Percentiles rank a stretch among this genome's conserved stretches.
Conservation (phyloP, 2,113 vertebrate genomes). For the Paradisaea rubra region DNA sequence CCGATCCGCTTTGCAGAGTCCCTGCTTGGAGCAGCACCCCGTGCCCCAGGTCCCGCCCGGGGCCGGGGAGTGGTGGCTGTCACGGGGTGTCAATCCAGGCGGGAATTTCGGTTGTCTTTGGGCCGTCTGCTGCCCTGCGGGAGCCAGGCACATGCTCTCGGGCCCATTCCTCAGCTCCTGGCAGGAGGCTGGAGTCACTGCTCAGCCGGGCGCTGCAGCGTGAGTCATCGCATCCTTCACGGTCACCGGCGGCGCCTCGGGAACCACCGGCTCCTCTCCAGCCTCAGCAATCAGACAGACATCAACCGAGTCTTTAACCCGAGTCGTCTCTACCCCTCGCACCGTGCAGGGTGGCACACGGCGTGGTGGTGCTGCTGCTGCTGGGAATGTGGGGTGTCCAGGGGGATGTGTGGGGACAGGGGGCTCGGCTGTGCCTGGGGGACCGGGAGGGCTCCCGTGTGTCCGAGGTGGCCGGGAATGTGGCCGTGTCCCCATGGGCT, state of each 20-base stretch:
- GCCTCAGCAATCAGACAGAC: not conserved
- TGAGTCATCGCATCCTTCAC: not conserved
- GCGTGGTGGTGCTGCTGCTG: accelerated
- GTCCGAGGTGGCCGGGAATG: accelerated
- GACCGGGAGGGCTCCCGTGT: not conserved
- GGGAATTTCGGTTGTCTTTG: not conserved
- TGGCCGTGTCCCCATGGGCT: accelerated
- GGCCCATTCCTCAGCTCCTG: not conserved
- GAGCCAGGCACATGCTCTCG: not conserved
- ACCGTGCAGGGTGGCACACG: accelerated
- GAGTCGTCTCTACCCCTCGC: not conserved
- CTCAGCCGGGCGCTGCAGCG: conserved; percentile 4
- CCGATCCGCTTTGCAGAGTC: accelerated
- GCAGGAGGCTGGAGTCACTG: not conserved
- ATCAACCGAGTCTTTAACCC: not conserved
- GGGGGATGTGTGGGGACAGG: accelerated
- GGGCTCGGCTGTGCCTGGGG: not conserved
- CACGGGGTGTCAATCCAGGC: not conserved
- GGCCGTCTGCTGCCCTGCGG: not conserved
- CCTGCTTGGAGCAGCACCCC: not conserved
- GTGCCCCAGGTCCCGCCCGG: not conserved
- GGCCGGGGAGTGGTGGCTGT: not conserved
- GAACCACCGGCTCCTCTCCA: not conserved
- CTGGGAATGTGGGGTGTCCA: accelerated
- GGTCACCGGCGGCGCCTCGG: not conserved